Base-by-base conservation (phyloP, 2,113 vertebrate species). In the Amblyopsis rosae region DNA sequence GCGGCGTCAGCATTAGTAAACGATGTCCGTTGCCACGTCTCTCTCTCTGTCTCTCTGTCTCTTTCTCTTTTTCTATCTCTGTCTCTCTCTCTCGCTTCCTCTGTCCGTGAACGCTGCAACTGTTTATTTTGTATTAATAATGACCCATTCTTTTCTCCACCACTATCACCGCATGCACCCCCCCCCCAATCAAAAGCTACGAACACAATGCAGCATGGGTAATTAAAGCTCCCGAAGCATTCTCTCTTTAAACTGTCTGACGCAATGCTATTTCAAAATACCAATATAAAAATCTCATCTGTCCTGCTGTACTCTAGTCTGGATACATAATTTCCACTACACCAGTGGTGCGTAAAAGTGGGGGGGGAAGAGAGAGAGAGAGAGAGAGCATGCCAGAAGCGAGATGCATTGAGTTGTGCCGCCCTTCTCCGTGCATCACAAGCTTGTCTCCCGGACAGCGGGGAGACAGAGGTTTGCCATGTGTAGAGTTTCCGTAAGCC, bases 391-490 rank as follows among this genome's bases (percentile, higher is more conserved):
- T 77, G 84, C 87, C 65, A 78, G 80, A 77, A 76, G 77, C 79
- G 66, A 81, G 85, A 77, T 65, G 59, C 76, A 84, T 82, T 79
- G 81, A 79, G 77, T 85, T 86, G 82, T 79, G 67, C 69, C 76
- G 80, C 76, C 71, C 69, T 70, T 81, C 83, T 67, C 54, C 67
- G 51, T 82, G 85, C 75, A 87, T 82, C 84, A 82, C 80, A 86
- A 82, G 74, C 65, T 82, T 82, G 76, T 87, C 88, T 84, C 82
- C 78, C 77, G 73, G 66, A 82, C 10, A 32, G 68, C 57, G 56
- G 84, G 79, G 70, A 85, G 84, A 86, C 26, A 41, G 35, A 41
- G 77, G 83, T 91, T 91, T 84, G 82, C 80, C 80, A 82, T 82
- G 84, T 58, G 71, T 78, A 89, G 73, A 75, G 70, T 58, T 59